Evolutionary conservation across 2,888 invertebrate species (phyloP).

Genomic region (Trypoxylon attenuatum): DNA sequence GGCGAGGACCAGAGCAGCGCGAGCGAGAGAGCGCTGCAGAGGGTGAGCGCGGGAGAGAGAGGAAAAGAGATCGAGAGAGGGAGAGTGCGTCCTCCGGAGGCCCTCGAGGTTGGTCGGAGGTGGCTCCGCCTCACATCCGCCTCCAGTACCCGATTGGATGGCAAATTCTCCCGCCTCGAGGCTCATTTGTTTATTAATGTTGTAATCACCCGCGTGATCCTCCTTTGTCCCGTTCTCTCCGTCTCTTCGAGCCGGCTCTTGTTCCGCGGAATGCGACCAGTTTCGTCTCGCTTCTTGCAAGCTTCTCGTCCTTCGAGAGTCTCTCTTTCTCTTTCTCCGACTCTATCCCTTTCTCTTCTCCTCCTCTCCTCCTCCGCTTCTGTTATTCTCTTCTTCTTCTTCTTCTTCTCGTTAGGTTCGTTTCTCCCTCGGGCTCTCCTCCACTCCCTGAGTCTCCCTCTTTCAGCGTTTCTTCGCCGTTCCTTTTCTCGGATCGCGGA

Average conservation of each 20-base stretch:
- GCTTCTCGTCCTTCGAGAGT: conserved; percentile 57
- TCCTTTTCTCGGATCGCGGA: conserved; percentile 24
- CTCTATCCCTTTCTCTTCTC: conserved; percentile 24
- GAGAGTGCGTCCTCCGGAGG: conserved; percentile 50
- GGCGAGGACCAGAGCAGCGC: conserved; percentile 4
- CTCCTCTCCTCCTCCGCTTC: conserved; percentile 14
- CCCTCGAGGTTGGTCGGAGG: conserved; percentile 65
- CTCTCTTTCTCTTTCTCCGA: conserved; percentile 25
- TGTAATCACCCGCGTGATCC: conserved; percentile 73
- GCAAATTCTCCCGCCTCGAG: conserved; percentile 69
- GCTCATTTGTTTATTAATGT: conserved; percentile 75
- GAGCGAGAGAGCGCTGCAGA: conserved; percentile 12
- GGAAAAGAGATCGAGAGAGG: conserved; percentile 49
- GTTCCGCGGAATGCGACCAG: conserved; percentile 72
- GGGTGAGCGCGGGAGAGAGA: conserved; percentile 36
- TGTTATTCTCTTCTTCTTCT: conserved; percentile 15
- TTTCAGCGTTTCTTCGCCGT: conserved; percentile 2
- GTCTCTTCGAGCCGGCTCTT: conserved; percentile 49
- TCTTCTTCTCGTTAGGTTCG: background rate
- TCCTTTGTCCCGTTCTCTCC: conserved; percentile 70
- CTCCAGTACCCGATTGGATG: conserved; percentile 68
- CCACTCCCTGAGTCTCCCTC: conserved; percentile 23
- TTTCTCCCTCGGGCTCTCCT: conserved; percentile 22
- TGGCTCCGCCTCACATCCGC: conserved; percentile 70
- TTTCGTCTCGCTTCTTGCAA: conserved; percentile 63